Percentiles rank a stretch among this genome's conserved stretches.
Conservation (phyloP, 1,140 invertebrate genomes). For the Aporrectodea caliginosa region DNA sequence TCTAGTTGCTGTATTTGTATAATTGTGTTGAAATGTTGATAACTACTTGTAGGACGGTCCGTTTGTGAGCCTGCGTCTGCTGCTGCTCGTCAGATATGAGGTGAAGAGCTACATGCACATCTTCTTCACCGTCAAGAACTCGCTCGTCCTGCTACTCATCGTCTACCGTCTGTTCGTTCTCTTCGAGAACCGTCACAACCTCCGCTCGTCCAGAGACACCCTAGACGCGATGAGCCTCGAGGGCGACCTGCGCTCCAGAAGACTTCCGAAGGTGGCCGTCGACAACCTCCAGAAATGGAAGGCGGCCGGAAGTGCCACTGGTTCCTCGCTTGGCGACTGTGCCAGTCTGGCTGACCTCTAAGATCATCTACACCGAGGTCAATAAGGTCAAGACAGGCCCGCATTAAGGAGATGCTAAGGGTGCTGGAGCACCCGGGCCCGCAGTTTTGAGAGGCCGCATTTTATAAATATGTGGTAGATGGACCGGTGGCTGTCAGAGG, state of each 20-base stretch:
- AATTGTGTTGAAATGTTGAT: not conserved
- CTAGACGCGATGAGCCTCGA: not conserved
- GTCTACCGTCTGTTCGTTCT: constrained; percentile 16
- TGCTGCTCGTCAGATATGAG: constrained; percentile 5
- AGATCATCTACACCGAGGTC: too few species aligned
- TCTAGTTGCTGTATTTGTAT: too few species aligned
- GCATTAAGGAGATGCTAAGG: too few species aligned
- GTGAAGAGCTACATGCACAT: constrained; percentile 22
- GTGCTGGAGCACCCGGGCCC: too few species aligned
- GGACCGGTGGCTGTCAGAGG: too few species aligned
- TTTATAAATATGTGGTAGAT: too few species aligned
- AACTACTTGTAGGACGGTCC: constrained; percentile 8
- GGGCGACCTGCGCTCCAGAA: not conserved
- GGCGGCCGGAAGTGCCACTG: not conserved
- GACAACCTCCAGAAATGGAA: not conserved
- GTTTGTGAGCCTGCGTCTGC: constrained; percentile 7
- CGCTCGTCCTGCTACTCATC: constrained; percentile 17
- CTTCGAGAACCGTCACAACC: constrained; percentile 6
- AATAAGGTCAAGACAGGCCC: too few species aligned
- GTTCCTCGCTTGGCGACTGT: not conserved
- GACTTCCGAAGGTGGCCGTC: not conserved
- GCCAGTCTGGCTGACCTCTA: not conserved
- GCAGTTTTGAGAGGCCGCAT: too few species aligned
- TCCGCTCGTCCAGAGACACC: not conserved
- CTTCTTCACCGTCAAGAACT: constrained; percentile 26